These are phyloP conservation scores for Antitype chi DNA, from an alignment of 2,888 invertebrate genomes.

Conservation along the genomic window DNA sequence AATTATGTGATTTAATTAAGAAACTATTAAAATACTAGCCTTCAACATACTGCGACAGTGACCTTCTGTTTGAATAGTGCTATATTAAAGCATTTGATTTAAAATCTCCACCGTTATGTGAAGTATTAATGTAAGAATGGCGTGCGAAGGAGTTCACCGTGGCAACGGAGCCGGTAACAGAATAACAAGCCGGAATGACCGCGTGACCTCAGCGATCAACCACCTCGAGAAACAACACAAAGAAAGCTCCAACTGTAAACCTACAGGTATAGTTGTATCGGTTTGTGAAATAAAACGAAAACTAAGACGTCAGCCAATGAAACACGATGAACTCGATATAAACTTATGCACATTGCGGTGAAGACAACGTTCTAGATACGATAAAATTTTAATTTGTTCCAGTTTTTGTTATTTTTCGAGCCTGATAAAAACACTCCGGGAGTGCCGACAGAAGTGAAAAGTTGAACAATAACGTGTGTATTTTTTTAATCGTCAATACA, in stretches of 20 bases:
- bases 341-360: constrained; percentile 1
- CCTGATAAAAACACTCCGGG: too few relatives aligned
- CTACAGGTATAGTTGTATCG: constrained; percentile 25
- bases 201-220: constrained; percentile 74
- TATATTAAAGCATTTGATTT: constrained; percentile 50
- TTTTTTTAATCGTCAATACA: too few relatives aligned
- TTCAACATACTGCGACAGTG: constrained; percentile 52
- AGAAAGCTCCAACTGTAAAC: constrained; percentile 22
- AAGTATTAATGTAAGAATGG: constrained; percentile 62
- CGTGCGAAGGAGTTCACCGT: constrained; percentile 66
- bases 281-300: constrained; percentile 24
- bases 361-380: constrained; percentile 11
- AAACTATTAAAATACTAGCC: constrained; percentile 23
- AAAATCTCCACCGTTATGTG: constrained; percentile 60
- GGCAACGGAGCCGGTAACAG: constrained; percentile 70
- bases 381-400: neutral
- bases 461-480: too few relatives aligned
- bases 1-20: neutral
- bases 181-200: constrained; percentile 73
- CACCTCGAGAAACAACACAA: constrained; percentile 65
- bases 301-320: constrained; percentile 11
- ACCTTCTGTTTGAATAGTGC: constrained; percentile 44
- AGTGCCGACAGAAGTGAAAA: too few relatives aligned
- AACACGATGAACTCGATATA: constrained; percentile 2
- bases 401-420: neutral